Conservation (phyloP, 2,888 invertebrate species). For the Subacronicta megacephala region DNA sequence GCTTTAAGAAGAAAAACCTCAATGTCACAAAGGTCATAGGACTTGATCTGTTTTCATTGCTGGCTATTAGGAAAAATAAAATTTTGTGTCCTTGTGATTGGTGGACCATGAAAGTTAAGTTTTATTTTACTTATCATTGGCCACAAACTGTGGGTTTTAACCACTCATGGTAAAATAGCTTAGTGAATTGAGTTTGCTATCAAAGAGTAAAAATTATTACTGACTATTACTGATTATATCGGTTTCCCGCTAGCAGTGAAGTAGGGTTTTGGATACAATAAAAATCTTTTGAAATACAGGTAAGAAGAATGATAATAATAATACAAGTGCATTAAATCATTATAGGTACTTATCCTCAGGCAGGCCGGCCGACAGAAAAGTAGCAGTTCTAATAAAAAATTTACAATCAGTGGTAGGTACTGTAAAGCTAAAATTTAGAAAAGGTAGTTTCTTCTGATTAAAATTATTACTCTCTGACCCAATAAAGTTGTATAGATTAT, state of each 20-base stretch:
- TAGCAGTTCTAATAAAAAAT: no score
- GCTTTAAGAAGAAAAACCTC: constrained; percentile 21
- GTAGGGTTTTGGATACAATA: background rate
- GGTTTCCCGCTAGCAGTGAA: constrained; percentile 37
- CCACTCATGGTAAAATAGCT: background rate
- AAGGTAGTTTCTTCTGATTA: no score
- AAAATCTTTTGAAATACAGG: constrained; percentile 1
- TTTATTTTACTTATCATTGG: constrained; percentile 10
- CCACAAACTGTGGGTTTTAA: fast-evolving
- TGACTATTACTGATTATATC: no score
- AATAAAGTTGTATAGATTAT: no score
- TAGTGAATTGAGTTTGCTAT: background rate
- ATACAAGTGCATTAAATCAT: no score
- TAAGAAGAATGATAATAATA: constrained; percentile 18
- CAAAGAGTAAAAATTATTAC: constrained; percentile 13
- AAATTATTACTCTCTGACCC: no score
- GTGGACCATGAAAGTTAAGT: fast-evolving
- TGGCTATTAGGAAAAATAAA: fast-evolving
- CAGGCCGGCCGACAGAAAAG: no score
- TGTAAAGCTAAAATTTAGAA: no score
- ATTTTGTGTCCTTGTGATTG: constrained; percentile 17
- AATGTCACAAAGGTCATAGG: constrained; percentile 56
- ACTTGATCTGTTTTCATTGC: constrained; percentile 29
- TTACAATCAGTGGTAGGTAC: no score
- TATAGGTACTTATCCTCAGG: no score